A percentile compares a stretch with the other conserved stretches of the same genome.
Evolutionary conservation across 2,113 vertebrate species (phyloP).

Genomic region (Entelurus aequoreus): DNA sequence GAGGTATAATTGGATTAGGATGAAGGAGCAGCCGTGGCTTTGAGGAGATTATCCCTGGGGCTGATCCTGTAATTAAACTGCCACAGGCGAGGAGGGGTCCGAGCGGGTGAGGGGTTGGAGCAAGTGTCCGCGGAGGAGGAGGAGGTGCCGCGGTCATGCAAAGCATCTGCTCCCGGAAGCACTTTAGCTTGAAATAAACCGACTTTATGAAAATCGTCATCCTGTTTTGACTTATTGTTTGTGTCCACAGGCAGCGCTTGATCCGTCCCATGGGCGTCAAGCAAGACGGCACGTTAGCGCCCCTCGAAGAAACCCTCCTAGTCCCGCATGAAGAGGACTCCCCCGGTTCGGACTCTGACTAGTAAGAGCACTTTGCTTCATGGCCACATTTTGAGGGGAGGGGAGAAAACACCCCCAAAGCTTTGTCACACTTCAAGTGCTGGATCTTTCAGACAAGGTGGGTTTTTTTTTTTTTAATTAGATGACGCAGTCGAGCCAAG

Average conservation of each 20-base stretch:
- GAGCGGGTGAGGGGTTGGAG: constrained; percentile 62
- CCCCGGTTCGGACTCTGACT: constrained; percentile 88
- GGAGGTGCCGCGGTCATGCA: not conserved
- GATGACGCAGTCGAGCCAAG: not conserved
- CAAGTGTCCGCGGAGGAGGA: constrained; percentile 52
- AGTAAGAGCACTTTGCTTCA: constrained; percentile 34
- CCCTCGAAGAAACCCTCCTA: constrained; percentile 83
- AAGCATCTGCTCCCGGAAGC: no score
- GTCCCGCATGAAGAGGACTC: constrained; percentile 71
- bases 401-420: not conserved
- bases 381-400: constrained; percentile 6
- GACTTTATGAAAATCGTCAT: not conserved
- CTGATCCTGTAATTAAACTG: constrained; percentile 97
- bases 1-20: constrained; percentile 98
- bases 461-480: constrained; percentile 1
- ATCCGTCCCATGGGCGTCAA: constrained; percentile 94
- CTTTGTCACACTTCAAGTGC: constrained; percentile 33
- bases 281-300: constrained; percentile 88
- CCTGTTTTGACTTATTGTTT: constrained; percentile 20
- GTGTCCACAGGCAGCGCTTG: constrained; percentile 82
- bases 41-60: constrained; percentile 95
- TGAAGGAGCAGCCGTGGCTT: constrained; percentile 82
- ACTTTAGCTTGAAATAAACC: no score
- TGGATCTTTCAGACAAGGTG: constrained; percentile 13
- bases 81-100: constrained; percentile 39